Percentiles rank a stretch among this genome's conserved stretches.
phyloP scores from a whole-genome alignment of 2,797 vertebrate species.

The Melanotaenia maccullochi region DNA sequence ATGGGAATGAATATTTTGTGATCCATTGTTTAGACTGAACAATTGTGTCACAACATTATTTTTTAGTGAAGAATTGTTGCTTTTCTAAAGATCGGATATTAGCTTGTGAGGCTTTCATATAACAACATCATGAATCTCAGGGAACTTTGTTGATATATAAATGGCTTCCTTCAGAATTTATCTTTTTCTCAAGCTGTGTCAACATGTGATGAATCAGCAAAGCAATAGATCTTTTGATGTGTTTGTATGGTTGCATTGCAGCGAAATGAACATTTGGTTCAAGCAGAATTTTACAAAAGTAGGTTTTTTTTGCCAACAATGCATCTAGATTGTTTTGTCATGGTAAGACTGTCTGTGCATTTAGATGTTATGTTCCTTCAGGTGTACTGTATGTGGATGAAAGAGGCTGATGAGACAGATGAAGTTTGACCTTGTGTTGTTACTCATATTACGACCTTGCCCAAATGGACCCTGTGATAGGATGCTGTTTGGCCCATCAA shows the following conservation, averaged over 20 bases:
- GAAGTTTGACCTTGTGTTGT: neutral
- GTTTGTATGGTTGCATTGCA: neutral
- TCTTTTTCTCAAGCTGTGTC: conserved; percentile 2
- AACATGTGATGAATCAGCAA: neutral
- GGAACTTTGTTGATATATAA: neutral
- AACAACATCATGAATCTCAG: neutral
- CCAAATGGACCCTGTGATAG: no score
- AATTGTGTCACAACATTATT: neutral
- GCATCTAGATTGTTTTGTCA: neutral
- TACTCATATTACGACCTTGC: no score
- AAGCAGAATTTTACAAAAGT: conserved; percentile 2
- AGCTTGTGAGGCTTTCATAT: neutral
- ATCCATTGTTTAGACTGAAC: neutral
- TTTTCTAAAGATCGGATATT: neutral
- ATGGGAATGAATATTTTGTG: no score
- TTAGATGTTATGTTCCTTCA: neutral
- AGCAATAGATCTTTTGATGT: neutral
- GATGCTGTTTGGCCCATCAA: no score
- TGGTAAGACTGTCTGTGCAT: neutral
- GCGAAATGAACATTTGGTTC: neutral
- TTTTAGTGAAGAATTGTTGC: neutral
- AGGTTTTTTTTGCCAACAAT: neutral
- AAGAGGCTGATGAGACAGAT: neutral
- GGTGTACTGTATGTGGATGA: neutral
- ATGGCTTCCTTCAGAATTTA: neutral